Evolutionary conservation across 2,888 invertebrate genomes (phyloP), one percentile per base, ranked within the genome.

Genomic region (Anorthoa munda): DNA sequence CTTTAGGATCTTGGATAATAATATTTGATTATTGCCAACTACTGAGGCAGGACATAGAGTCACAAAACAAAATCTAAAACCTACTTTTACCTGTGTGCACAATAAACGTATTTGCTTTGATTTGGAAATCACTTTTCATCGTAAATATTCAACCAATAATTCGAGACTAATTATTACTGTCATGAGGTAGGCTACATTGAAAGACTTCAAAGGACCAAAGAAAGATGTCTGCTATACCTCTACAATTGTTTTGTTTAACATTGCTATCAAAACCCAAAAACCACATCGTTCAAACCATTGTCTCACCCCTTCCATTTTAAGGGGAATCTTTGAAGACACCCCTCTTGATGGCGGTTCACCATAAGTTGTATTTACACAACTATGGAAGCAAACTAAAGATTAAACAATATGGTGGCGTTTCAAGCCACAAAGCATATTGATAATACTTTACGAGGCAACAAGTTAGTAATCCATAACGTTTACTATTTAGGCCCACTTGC

Each of bases 231-330:
- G 12, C 4, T 46, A 46, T 26, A 17, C 1, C 64, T 17, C 2
- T 31, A 11, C 11, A 46, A 31, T 51, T 15, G 4, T 18, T 9
- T 45, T 56, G 23, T 26, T 48, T 23, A 58, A 46, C 23, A 53
- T 13, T 26, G 31, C 5, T 59, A 53, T n/a, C 77, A 58, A 76
- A 79, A 64, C 23, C 18, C 63, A 63, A 26, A 72, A 63, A 64
- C 73, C 73, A 51, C 55, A 48, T 18, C n/a, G 51, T 56, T 39
- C 31, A 31, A 73, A 15, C 31, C 51, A 65, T 70, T 81, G 81
- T 76, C 48, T 60, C 59, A 72, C 64, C 82, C 79, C 72, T 65
- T 63, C 31, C 55, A 68, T 73, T 68, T 66, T 68, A 66, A 63
- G 17, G 58, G 60, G 56, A 63, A 55, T 55, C 56, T 66, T 18